Evolutionary conservation across 2,888 invertebrate genomes (phyloP).

Genomic region (Campoplex nolae): DNA sequence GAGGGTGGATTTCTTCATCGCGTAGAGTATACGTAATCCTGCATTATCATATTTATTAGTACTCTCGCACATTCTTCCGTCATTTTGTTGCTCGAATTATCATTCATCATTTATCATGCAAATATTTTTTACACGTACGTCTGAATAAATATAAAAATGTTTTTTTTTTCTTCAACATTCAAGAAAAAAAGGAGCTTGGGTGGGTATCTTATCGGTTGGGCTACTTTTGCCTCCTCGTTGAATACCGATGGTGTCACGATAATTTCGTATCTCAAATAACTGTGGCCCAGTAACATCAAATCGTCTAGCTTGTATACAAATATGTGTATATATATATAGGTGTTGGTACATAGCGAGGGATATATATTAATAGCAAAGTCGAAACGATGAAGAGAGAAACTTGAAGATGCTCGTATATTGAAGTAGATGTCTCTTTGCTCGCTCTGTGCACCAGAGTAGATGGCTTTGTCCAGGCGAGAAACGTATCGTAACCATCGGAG

Average conservation of each 20-base stretch:
- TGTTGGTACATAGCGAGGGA: no score
- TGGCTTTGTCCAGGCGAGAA: constrained; percentile 66
- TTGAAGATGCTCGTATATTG: constrained; percentile 36
- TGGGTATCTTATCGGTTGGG: constrained; percentile 53
- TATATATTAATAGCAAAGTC: constrained; percentile 12
- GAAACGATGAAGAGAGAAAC: constrained; percentile 45
- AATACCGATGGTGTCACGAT: constrained; percentile 66
- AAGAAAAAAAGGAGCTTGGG: neutral
- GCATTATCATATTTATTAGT: no score
- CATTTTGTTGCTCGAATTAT: no score
- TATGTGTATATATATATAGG: neutral
- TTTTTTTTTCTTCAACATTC: no score
- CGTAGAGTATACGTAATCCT: no score
- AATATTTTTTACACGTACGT: no score
- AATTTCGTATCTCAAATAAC: constrained; percentile 65
- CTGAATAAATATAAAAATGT: no score
- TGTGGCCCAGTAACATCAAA: constrained; percentile 52
- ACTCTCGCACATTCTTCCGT: no score
- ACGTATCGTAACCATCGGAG: constrained; percentile 67
- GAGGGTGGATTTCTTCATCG: no score
- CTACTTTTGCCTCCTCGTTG: constrained; percentile 56
- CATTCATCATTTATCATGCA: no score
- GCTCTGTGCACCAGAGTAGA: constrained; percentile 32
- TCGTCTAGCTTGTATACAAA: neutral
- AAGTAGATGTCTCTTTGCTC: constrained; percentile 27